Percentiles rank a stretch among this genome's conserved stretches.
These are phyloP conservation scores for Zaprionus obscuricornis DNA, from an alignment of 2,888 invertebrate genomes.

Conservation along the genomic window DNA sequence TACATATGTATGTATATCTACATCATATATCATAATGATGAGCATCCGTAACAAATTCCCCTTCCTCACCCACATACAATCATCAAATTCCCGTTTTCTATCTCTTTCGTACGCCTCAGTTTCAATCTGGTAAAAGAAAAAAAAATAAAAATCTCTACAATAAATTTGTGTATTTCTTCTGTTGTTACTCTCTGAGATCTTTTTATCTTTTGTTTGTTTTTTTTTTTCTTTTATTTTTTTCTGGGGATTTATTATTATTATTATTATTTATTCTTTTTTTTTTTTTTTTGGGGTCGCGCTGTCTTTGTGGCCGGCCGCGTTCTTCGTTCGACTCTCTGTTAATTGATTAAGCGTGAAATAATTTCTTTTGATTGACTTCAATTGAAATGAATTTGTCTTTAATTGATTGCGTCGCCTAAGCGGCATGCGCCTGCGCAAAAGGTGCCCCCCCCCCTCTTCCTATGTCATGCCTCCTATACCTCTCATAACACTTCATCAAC, in stretches of 20 bases:
- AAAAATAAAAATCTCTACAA: constrained; percentile 26
- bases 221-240: too few relatives aligned
- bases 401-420: constrained; percentile 65
- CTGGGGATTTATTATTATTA: constrained; percentile 8
- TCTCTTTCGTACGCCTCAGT: constrained; percentile 6
- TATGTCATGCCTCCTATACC: background rate
- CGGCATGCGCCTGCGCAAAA: constrained; percentile 54
- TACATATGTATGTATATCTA: background rate
- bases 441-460: constrained; percentile 12
- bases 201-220: too few relatives aligned
- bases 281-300: constrained; percentile 7
- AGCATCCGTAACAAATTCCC: constrained; percentile 27
- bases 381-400: constrained; percentile 80
- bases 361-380: constrained; percentile 79
- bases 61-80: constrained; percentile 4
- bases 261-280: constrained; percentile 1
- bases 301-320: constrained; percentile 14
- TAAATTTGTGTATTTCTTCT: constrained; percentile 7
- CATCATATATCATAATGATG: constrained; percentile 66
- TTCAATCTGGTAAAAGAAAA: background rate
- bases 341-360: constrained; percentile 80
- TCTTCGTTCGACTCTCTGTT: constrained; percentile 31
- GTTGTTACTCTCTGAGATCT: too few relatives aligned
- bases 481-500: background rate
- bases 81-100: background rate